Conservation (phyloP, 2,888 invertebrate species). For the Altica lythri region DNA sequence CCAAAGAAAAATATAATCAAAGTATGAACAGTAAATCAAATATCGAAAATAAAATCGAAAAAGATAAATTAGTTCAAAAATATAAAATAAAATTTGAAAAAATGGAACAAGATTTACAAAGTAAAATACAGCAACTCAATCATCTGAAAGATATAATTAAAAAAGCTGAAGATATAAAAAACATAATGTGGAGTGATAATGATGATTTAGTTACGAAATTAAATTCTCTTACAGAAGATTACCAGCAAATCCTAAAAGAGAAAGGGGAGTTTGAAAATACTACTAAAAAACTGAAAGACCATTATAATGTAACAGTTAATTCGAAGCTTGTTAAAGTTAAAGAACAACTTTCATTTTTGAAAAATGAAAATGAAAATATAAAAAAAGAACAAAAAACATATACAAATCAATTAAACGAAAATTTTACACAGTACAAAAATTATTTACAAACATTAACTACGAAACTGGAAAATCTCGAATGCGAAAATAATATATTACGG, state of each 20-base stretch:
- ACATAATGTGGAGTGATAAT: slow-evolving; percentile 27
- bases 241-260: slow-evolving; percentile 10
- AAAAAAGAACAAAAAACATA: slow-evolving; percentile 23
- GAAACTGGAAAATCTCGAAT: slow-evolving; percentile 21
- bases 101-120: slow-evolving; percentile 28
- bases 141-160: slow-evolving; percentile 27
- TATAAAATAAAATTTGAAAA: slow-evolving; percentile 23
- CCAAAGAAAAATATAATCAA: slow-evolving; percentile 16
- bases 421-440: slow-evolving; percentile 22
- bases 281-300: slow-evolving; percentile 18
- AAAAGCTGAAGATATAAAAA: slow-evolving; percentile 23
- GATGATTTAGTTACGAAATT: slow-evolving; percentile 15
- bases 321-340: slow-evolving; percentile 22
- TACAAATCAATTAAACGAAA: slow-evolving; percentile 24
- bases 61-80: slow-evolving; percentile 27
- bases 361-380: slow-evolving; percentile 26
- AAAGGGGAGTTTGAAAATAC: slow-evolving; percentile 10
- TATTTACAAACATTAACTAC: slow-evolving; percentile 20
- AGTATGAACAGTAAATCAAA: slow-evolving; percentile 16
- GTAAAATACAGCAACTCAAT: slow-evolving; percentile 29
- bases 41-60: slow-evolving; percentile 27
- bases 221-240: slow-evolving; percentile 1
- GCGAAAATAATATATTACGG: slow-evolving; percentile 26
- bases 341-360: slow-evolving; percentile 21
- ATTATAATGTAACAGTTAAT: slow-evolving; percentile 17